Conservation (phyloP, 2,797 vertebrate genomes). For the Sebastes itinus region DNA sequence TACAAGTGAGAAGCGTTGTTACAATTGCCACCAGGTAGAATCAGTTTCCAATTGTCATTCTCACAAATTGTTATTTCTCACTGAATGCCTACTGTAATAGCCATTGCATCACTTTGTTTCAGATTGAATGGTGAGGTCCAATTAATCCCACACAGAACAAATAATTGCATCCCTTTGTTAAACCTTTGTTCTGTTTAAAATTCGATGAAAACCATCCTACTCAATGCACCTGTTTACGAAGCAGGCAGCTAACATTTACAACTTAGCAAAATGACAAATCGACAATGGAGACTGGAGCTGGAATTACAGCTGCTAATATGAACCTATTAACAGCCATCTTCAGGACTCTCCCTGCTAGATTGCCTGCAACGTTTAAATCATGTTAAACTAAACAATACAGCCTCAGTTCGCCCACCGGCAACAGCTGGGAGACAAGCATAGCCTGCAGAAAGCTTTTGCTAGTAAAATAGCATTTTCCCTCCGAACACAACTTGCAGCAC, state of each 20-base stretch:
- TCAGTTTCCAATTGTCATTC: constrained; percentile 56
- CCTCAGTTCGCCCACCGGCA: constrained; percentile 60
- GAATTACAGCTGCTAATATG: constrained; percentile 48
- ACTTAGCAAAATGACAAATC: constrained; percentile 4
- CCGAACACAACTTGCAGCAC: constrained; percentile 33
- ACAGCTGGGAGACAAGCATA: constrained; percentile 46
- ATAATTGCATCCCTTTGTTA: constrained; percentile 58
- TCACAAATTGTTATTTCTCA: constrained; percentile 55
- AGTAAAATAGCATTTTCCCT: constrained; percentile 25
- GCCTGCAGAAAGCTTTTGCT: constrained; percentile 56
- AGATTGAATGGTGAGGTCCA: constrained; percentile 52
- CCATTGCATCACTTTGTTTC: constrained; percentile 47
- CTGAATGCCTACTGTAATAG: constrained; percentile 54
- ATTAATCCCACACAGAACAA: constrained; percentile 58
- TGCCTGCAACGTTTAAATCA: constrained; percentile 65
- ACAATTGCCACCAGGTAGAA: constrained; percentile 58
- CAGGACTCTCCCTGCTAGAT: constrained; percentile 35
- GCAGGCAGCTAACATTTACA: neutral
- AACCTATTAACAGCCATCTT: constrained; percentile 23
- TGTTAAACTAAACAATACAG: constrained; percentile 57
- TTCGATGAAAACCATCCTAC: constrained; percentile 11
- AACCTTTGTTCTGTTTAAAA: constrained; percentile 34
- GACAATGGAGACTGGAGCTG: neutral
- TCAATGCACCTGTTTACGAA: constrained; percentile 21
- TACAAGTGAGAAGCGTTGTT: constrained; percentile 14